Conservation (phyloP, 2,888 invertebrate species). For the Camptogramma bilineatum region DNA sequence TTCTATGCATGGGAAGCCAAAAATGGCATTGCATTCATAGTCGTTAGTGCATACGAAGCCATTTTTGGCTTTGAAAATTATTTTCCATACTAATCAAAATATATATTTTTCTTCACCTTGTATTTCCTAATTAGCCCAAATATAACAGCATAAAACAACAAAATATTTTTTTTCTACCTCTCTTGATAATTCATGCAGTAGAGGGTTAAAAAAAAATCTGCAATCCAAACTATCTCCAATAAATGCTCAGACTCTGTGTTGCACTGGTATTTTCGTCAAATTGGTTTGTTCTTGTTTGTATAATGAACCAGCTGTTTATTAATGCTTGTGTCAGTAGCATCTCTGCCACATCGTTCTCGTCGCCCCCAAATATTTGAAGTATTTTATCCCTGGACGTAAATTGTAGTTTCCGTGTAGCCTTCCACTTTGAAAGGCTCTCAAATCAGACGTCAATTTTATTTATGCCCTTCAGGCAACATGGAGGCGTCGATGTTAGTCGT, state of each 20-base stretch:
- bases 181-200: no score
- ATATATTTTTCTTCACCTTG: no score
- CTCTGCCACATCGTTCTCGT: constrained; percentile 18
- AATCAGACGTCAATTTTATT: constrained; percentile 56
- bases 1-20: no score
- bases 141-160: no score
- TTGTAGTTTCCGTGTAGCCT: constrained; percentile 34
- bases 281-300: background rate
- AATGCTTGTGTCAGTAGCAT: constrained; percentile 33
- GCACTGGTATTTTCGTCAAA: background rate
- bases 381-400: constrained; percentile 34
- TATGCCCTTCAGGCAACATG: constrained; percentile 51
- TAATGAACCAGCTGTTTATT: constrained; percentile 35
- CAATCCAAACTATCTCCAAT: no score
- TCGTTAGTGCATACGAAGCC: no score
- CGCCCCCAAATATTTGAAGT: constrained; percentile 40
- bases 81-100: no score
- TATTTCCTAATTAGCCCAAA: no score
- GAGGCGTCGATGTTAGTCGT: constrained; percentile 55
- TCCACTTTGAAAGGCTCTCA: constrained; percentile 49
- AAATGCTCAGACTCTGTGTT: background rate
- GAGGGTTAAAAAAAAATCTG: no score
- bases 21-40: no score
- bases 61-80: no score
- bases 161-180: no score